Conservation (phyloP, 2,113 vertebrate genomes). For the Trochalopteron elliotii region DNA sequence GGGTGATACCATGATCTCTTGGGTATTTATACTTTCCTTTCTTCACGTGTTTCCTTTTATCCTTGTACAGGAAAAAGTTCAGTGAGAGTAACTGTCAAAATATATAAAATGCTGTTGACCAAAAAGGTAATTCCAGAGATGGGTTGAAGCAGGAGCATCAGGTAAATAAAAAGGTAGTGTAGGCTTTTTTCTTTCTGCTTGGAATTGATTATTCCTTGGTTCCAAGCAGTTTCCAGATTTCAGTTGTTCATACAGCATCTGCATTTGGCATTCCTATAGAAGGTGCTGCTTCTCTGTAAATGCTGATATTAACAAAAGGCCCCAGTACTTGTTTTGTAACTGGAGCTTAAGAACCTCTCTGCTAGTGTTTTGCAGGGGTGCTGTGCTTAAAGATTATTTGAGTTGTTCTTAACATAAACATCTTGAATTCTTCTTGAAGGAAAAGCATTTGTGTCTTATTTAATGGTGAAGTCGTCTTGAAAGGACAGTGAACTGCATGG, state of each 20-base stretch:
- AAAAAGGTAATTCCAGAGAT: neutral
- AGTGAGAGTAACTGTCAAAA: neutral
- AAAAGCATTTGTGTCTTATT: neutral
- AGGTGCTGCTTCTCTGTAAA: neutral
- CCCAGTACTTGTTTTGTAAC: neutral
- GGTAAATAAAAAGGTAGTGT: neutral
- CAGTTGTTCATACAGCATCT: neutral
- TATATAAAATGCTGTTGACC: neutral
- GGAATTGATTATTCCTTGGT: neutral
- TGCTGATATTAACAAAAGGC: neutral
- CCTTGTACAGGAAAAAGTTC: neutral
- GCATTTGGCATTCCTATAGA: neutral
- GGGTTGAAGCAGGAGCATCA: neutral
- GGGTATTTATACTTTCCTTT: neutral
- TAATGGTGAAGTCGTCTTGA: neutral
- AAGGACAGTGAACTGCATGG: neutral
- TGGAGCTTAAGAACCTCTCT: neutral
- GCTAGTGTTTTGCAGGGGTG: neutral
- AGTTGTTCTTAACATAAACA: neutral
- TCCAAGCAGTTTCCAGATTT: neutral
- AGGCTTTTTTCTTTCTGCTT: neutral
- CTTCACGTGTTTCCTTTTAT: neutral
- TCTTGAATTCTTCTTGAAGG: neutral
- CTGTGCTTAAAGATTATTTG: neutral
- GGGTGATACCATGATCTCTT: neutral